Evolutionary conservation across 2,888 invertebrate genomes (phyloP), one percentile per base, ranked within the genome.

Genomic region (Listrodromus nycthemerus): DNA sequence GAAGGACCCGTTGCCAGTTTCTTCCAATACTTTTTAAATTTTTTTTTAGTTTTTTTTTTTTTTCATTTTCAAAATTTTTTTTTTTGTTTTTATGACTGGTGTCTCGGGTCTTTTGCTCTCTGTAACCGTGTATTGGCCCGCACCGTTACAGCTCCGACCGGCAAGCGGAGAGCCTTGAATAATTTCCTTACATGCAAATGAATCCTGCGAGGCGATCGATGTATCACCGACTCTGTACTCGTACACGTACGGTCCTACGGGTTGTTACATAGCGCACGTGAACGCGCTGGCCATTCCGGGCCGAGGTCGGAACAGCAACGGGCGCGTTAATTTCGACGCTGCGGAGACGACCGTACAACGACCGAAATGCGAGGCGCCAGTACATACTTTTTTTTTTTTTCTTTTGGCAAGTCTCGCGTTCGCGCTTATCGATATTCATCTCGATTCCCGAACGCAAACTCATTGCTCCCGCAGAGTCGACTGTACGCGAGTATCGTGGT

Each of bases 261-360:
- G 13, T n/a, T 24, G 27, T 61, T 61, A 61, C 58, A n/a, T 27
- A 24, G 21, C 55, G 55, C 24, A 55, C 55, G 55, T 55, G 10
- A 63, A 3, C 16, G 41, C 52, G 65, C 24, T 81, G 76, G 74
- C 58, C 80, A 63, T 85, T 80, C 61, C 82, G 73, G 71, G 45
- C 66, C 82, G 82, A 86, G 82, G 80, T 78, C 82, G 79, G 58
- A 83, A 86, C 86, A 71, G 84, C 75, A 85, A 80, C 65, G 65
- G 16, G 33, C 70, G 66, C 84, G 84, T 82, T 85, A 85, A 84
- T 84, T 84, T 82, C 70, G 65, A 79, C 73, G 55, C 58, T 58
- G 74, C 30, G 58, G 45, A 61, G 69, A 30, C 30, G 21, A 19
- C 19, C 71, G 58, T 24, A 21, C 55, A 30, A 73, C 58, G 67